A percentile compares a stretch with the other conserved stretches of the same genome.
These are phyloP conservation scores for Drosophila seclusa DNA, from an alignment of 2,888 invertebrate genomes.

Conservation along the genomic window DNA sequence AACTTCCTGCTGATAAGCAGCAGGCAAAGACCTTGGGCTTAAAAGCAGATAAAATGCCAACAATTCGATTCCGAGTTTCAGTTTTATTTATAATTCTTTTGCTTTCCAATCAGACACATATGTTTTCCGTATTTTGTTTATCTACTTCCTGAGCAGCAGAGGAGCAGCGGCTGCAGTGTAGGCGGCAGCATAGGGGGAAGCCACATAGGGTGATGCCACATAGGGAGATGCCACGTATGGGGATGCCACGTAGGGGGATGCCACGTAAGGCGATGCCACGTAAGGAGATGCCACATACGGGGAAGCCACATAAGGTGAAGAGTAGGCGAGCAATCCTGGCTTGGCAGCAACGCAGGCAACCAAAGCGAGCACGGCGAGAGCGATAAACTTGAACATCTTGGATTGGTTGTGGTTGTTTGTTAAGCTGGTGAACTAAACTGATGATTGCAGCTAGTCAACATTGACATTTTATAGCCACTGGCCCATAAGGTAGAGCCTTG, in stretches of 20 bases:
- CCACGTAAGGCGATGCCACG: constrained; percentile 82
- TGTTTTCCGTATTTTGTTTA: constrained; percentile 23
- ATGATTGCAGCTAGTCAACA: constrained; percentile 34
- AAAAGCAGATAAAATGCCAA: constrained; percentile 31
- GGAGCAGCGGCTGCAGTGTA: constrained; percentile 63
- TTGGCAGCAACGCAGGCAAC: constrained; percentile 80
- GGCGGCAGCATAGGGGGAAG: constrained; percentile 62
- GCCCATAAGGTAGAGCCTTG: constrained; percentile 41
- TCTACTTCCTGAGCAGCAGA: constrained; percentile 68
- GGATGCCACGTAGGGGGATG: constrained; percentile 81
- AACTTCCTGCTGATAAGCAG: constrained; percentile 54
- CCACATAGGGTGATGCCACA: constrained; percentile 65
- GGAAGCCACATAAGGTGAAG: constrained; percentile 85
- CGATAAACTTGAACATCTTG: constrained; percentile 76
- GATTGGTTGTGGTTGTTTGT: constrained; percentile 21
- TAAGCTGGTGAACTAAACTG: constrained; percentile 52
- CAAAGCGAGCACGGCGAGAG: constrained; percentile 77
- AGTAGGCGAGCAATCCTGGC: constrained; percentile 80
- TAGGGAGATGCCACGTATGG: constrained; percentile 65
- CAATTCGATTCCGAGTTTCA: constrained; percentile 26
- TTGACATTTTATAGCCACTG: constrained; percentile 42
- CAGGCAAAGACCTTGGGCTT: constrained; percentile 55
- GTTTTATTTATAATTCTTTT: constrained; percentile 22
- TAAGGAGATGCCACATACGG: constrained; percentile 73
- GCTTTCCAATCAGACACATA: constrained; percentile 4